phyloP scores from a whole-genome alignment of 2,797 vertebrate species.

The Acanthornis magna region DNA sequence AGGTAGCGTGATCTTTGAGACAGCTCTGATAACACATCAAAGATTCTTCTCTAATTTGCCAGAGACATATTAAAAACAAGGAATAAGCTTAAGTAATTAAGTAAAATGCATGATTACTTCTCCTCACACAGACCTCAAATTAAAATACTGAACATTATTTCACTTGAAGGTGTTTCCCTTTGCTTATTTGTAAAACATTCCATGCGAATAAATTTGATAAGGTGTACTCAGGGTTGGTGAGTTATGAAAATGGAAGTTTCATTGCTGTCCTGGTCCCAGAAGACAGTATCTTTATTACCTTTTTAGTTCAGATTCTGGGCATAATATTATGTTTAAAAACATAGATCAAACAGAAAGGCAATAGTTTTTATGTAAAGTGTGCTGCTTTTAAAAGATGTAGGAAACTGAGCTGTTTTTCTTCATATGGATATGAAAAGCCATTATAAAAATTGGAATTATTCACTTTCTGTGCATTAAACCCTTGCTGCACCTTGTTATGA shows the following conservation, averaged over 20 bases:
- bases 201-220: slow-evolving; percentile 64
- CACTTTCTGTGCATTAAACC: slow-evolving; percentile 48
- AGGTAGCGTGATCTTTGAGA: slow-evolving; percentile 51
- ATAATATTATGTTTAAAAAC: slow-evolving; percentile 67
- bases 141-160: slow-evolving; percentile 48
- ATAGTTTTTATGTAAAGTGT: slow-evolving; percentile 62
- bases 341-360: slow-evolving; percentile 62
- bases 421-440: slow-evolving; percentile 32
- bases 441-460: slow-evolving; percentile 65
- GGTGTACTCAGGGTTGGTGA: slow-evolving; percentile 22
- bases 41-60: slow-evolving; percentile 61
- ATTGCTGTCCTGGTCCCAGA: slow-evolving; percentile 57
- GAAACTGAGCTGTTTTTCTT: slow-evolving; percentile 58
- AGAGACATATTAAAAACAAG: slow-evolving; percentile 49
- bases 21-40: slow-evolving; percentile 37
- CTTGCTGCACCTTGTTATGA: slow-evolving; percentile 47
- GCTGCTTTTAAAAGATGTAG: slow-evolving; percentile 69
- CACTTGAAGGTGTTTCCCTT: slow-evolving; percentile 20
- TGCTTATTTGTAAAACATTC: slow-evolving; percentile 66
- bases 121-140: slow-evolving; percentile 6
- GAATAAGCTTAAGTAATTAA: slow-evolving; percentile 72
- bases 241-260: slow-evolving; percentile 69
- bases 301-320: slow-evolving; percentile 56
- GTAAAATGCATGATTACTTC: slow-evolving; percentile 64
- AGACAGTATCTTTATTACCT: slow-evolving; percentile 60